Percentiles rank a stretch among this genome's conserved stretches.
Conservation (phyloP, 2,113 vertebrate genomes). For the Nibea albiflora region DNA sequence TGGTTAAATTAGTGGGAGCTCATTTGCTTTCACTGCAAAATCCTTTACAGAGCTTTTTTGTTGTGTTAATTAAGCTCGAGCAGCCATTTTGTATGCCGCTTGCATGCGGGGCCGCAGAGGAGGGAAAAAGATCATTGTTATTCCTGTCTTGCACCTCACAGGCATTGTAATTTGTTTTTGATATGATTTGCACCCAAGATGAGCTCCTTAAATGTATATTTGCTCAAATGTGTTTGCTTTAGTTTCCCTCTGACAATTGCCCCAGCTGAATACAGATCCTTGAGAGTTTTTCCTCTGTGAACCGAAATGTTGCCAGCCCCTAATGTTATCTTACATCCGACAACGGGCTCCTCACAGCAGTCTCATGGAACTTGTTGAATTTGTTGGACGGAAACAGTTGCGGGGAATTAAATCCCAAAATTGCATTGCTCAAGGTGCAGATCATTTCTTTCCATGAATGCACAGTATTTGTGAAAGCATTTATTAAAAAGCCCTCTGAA, state of each 20-base stretch:
- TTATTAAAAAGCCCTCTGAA: neutral
- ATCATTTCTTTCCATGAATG: slow-evolving; percentile 8
- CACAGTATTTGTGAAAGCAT: neutral
- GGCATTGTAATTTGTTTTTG: slow-evolving; percentile 43
- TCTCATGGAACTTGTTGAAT: slow-evolving; percentile 35
- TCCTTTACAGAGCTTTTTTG: slow-evolving; percentile 73
- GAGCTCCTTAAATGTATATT: slow-evolving; percentile 58
- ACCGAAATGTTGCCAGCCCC: slow-evolving; percentile 36
- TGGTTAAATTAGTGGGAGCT: slow-evolving; percentile 78
- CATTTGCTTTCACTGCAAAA: slow-evolving; percentile 81
- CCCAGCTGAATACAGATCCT: slow-evolving; percentile 10
- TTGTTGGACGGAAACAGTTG: slow-evolving; percentile 2
- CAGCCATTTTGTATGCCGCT: slow-evolving; percentile 66
- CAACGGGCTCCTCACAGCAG: slow-evolving; percentile 21
- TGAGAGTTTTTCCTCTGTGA: neutral
- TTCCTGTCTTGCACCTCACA: slow-evolving; percentile 44
- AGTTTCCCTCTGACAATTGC: slow-evolving; percentile 35
- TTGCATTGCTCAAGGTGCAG: neutral
- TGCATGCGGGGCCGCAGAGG: slow-evolving; percentile 26
- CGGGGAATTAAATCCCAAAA: slow-evolving; percentile 17
- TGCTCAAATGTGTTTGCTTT: slow-evolving; percentile 55
- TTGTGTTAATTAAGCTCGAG: slow-evolving; percentile 77
- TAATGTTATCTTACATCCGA: slow-evolving; percentile 11
- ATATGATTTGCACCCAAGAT: slow-evolving; percentile 45
- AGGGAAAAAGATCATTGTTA: slow-evolving; percentile 61